Percentiles rank a stretch among this genome's conserved stretches.
Conservation (phyloP, 1,140 invertebrate genomes). For the Heliconius congener region DNA sequence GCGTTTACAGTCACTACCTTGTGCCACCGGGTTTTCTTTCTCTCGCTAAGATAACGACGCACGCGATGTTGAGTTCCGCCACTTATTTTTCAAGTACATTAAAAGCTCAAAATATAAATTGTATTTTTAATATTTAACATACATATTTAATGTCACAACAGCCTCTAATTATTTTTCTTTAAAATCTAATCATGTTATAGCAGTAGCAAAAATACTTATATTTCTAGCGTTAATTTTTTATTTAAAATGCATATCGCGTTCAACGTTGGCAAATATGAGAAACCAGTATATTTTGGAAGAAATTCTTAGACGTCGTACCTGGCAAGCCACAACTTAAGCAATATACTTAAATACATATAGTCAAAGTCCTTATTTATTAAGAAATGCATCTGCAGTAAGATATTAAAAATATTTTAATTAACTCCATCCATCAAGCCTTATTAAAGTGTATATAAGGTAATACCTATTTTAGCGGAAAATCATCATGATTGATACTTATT, state of each 20-base stretch:
- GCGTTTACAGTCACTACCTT: too few relatives aligned
- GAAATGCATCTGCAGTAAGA: neutral
- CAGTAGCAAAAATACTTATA: neutral
- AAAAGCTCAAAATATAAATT: too few relatives aligned
- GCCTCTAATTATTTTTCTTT: neutral
- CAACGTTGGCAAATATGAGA: conserved; percentile 3
- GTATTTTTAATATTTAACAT: too few relatives aligned
- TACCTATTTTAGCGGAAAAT: neutral
- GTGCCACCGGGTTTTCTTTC: neutral
- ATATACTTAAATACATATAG: neutral
- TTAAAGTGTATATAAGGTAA: neutral
- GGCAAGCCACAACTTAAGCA: neutral
- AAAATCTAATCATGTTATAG: neutral
- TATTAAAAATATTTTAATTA: neutral
- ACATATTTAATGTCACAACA: too few relatives aligned
- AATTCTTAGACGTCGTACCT: conserved; percentile 3
- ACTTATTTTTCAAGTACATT: too few relatives aligned
- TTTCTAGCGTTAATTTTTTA: neutral
- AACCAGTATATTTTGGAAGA: neutral
- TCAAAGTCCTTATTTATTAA: neutral
- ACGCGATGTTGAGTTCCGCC: too few relatives aligned
- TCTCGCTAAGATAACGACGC: too few relatives aligned
- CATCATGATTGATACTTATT: too few relatives aligned
- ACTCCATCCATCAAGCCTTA: neutral
- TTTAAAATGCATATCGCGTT: neutral